Conservation (phyloP, 1,140 invertebrate species). For the Atta texana region DNA sequence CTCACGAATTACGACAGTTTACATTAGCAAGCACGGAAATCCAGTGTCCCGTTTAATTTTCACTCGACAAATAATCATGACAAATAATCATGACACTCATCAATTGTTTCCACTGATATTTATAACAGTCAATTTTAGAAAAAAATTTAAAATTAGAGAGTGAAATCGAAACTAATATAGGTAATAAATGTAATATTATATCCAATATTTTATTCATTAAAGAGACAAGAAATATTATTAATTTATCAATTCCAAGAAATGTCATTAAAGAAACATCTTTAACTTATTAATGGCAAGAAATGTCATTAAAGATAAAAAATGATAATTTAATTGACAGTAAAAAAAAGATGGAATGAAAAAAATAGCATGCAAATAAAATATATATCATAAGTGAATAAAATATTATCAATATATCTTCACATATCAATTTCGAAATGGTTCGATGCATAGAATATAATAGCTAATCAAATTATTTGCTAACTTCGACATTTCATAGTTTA, state of each 20-base stretch:
- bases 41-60: slow-evolving; percentile 40
- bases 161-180: neutral
- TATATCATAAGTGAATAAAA: slow-evolving; percentile 3
- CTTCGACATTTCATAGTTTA: slow-evolving; percentile 1
- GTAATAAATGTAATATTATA: neutral
- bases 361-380: too few species aligned
- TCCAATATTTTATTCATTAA: neutral
- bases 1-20: slow-evolving; percentile 40
- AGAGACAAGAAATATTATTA: too few species aligned
- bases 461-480: slow-evolving; percentile 12
- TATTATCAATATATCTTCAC: neutral
- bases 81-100: slow-evolving; percentile 6
- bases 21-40: slow-evolving; percentile 1
- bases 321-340: neutral
- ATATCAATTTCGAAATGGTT: neutral
- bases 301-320: neutral
- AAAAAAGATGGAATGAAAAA: neutral
- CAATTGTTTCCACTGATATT: neutral
- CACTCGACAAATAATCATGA: neutral
- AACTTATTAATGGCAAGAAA: neutral
- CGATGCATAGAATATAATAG: neutral
- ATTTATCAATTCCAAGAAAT: neutral
- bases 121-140: neutral
- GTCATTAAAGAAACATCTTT: neutral
- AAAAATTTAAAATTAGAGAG: neutral